Evolutionary conservation across 2,888 invertebrate genomes (phyloP).

Genomic region (Drosophila differens): DNA sequence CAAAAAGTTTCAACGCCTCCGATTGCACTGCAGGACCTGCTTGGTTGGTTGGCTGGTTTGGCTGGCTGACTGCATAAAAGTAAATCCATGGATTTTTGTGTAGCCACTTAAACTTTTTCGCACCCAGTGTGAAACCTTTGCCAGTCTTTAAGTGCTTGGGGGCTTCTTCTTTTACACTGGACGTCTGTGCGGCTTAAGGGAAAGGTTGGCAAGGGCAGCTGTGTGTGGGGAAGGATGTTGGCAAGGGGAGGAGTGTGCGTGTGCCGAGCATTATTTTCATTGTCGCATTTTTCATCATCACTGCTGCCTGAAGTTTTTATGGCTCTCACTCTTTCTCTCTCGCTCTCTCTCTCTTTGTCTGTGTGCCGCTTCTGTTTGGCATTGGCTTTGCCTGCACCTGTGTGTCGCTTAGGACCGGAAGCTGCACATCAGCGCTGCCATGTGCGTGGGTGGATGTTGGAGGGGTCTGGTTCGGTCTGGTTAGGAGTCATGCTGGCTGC

Average conservation of each 20-base stretch:
- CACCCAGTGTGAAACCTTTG: constrained; percentile 68
- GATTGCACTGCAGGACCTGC: constrained; percentile 44
- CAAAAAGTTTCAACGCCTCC: constrained; percentile 53
- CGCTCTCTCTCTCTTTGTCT: constrained; percentile 2
- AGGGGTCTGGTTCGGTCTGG: constrained; percentile 9
- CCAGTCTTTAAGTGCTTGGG: constrained; percentile 67
- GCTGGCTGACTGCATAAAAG: constrained; percentile 67
- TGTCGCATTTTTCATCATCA: constrained; percentile 83
- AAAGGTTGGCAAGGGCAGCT: background rate
- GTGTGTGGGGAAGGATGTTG: background rate
- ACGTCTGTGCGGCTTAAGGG: constrained; percentile 46
- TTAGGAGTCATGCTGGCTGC: constrained; percentile 56
- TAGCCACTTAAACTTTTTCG: constrained; percentile 83
- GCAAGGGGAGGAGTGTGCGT: constrained; percentile 38
- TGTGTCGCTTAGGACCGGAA: constrained; percentile 74
- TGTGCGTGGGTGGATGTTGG: constrained; percentile 53
- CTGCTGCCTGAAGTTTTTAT: constrained; percentile 71
- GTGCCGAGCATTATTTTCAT: constrained; percentile 79
- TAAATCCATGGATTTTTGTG: constrained; percentile 82
- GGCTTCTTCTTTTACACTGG: constrained; percentile 26
- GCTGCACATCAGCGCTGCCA: constrained; percentile 74
- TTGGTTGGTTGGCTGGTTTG: constrained; percentile 17
- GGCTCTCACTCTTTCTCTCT: constrained; percentile 36
- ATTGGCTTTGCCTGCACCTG: constrained; percentile 70
- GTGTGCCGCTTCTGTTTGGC: constrained; percentile 26